Evolutionary conservation across 2,113 vertebrate genomes (phyloP), one percentile per base, ranked within the genome.

Genomic region (Parotia lawesii): DNA sequence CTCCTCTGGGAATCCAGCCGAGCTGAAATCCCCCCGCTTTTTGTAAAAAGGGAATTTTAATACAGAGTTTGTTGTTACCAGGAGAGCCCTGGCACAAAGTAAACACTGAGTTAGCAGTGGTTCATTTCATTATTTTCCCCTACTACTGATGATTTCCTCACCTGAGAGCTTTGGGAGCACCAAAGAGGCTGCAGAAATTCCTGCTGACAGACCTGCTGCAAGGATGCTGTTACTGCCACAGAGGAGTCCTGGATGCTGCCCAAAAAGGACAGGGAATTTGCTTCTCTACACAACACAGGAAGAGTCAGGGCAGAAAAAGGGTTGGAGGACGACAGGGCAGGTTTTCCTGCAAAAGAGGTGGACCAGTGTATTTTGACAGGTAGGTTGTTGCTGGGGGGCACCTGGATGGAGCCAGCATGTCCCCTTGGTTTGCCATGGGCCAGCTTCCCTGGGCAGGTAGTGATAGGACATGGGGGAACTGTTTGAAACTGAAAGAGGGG

Each of bases 211-310:
- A 70, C n/a, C 35, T 62, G 61, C 89, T 71, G 78, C 74, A 42
- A 51, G 57, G 53, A 60, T 60, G 75, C 71, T 42, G 19, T 6
- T 48, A 5, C 38, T 24, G 40, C 60, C 8, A 2, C 1, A 0
- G 31, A 40, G 31, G 25, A 73, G 5, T 61, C 73, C 73, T 65
- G 15, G 54, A n/a, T 3, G 5, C 88, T 70, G n/a, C 66, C 54
- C 51, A 57, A 2, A 51, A 79, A 85, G 33, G 58, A 65, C 2
- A 2, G 7, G 42, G 57, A 67, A 64, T 88, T 90, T 38, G 18
- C 44, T 67, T 42, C n/a, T 83, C 20, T 27, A 2, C 1, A 2
- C 38, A 62, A 40, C 0, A 0, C 2, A 1, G 29, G 18, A 40
- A 76, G 15, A 70, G 14, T 10, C 17, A 25, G 51, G 29, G 35